A percentile compares a stretch with the other conserved stretches of the same genome.
Conservation (phyloP, 2,797 vertebrate genomes). For the Chaetodon trifasciatus region DNA sequence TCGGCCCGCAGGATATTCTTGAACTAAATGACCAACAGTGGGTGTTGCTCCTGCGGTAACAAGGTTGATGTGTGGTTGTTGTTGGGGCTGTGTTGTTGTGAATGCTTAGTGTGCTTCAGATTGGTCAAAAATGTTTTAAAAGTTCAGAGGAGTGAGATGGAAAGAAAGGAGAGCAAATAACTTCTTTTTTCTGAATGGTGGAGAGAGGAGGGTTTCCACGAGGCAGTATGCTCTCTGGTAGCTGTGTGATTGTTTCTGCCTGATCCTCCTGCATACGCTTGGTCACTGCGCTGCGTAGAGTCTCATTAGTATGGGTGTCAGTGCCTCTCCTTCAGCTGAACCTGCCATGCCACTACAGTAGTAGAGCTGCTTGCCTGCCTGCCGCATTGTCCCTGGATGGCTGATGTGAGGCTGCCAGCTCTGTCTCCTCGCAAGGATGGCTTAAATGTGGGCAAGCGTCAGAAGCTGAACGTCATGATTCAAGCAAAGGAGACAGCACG, state of each 20-base stretch:
- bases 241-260: conserved; percentile 69
- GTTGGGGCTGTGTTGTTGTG: conserved; percentile 17
- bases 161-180: conserved; percentile 45
- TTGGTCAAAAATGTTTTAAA: conserved; percentile 54
- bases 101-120: conserved; percentile 37
- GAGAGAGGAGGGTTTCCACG: conserved; percentile 29
- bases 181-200: conserved; percentile 33
- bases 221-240: conserved; percentile 52
- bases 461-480: conserved; percentile 64
- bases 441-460: conserved; percentile 65
- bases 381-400: conserved; percentile 84
- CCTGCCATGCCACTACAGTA: conserved; percentile 82
- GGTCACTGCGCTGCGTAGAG: conserved; percentile 68
- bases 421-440: conserved; percentile 72
- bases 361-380: conserved; percentile 74
- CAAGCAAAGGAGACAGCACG: conserved; percentile 34
- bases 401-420: conserved; percentile 69
- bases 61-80: conserved; percentile 54
- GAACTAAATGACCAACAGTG: conserved; percentile 21
- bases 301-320: conserved; percentile 84
- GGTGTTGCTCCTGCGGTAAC: conserved; percentile 46
- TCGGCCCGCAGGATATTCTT: conserved; percentile 32
- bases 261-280: conserved; percentile 62
- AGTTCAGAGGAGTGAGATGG: conserved; percentile 42
- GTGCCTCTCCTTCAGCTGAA: conserved; percentile 84